Conservation (phyloP, 1,140 invertebrate genomes). For the Pseudomyrmex gracilis region DNA sequence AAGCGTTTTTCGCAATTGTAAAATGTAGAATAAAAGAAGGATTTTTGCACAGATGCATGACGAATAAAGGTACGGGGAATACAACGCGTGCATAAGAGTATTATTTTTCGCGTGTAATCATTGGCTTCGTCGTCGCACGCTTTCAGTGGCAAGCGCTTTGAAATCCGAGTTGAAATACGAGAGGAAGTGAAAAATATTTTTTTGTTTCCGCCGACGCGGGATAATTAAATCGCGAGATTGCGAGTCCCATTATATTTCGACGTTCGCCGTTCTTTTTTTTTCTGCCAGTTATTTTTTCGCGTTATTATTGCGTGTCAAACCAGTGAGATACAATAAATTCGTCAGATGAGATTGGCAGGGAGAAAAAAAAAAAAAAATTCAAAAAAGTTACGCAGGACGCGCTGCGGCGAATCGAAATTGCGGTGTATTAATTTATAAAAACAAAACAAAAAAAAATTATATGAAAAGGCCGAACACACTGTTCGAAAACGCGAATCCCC, state of each 20-base stretch:
- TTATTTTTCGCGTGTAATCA: conserved; percentile 40
- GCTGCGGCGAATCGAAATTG: not conserved
- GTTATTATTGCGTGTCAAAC: conserved; percentile 9
- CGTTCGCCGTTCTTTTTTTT: conserved; percentile 5
- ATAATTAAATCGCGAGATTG: conserved; percentile 47
- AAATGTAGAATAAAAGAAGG: no score
- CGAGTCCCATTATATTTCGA: conserved; percentile 28
- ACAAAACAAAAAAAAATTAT: not conserved
- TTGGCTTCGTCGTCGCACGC: not conserved
- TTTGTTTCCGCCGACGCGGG: not conserved
- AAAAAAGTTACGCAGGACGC: not conserved
- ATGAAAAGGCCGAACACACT: no score
- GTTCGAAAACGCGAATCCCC: no score
- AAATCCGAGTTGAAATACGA: conserved; percentile 21
- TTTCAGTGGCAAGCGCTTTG: conserved; percentile 28
- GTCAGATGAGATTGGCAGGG: not conserved
- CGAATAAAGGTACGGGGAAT: not conserved
- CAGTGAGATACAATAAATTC: conserved; percentile 12
- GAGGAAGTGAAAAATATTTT: conserved; percentile 46
- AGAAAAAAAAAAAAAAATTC: not conserved
- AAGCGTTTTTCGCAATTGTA: no score
- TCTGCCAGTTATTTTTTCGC: not conserved
- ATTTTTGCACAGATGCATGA: no score
- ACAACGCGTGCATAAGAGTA: not conserved
- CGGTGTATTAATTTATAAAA: not conserved